A percentile compares a stretch with the other conserved stretches of the same genome.
These are phyloP conservation scores for Acrocyrtus sp. DNA, from an alignment of 2,888 invertebrate genomes.

Conservation along the genomic window DNA sequence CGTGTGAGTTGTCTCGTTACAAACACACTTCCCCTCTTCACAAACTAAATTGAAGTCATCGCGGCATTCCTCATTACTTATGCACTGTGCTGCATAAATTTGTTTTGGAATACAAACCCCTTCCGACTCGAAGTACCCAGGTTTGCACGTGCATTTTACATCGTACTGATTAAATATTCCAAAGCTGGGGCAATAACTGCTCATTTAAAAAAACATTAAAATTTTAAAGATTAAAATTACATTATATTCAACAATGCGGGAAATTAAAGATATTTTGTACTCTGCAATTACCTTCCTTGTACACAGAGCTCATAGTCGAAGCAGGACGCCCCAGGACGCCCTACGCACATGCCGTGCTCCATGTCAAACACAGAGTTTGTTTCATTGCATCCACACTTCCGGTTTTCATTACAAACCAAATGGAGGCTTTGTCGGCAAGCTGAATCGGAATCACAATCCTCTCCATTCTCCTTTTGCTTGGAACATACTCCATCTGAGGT, in stretches of 20 bases:
- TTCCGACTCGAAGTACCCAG: conserved; percentile 14
- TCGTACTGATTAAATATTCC: conserved; percentile 36
- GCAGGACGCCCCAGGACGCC: conserved; percentile 16
- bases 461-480: conserved; percentile 16
- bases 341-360: conserved; percentile 23
- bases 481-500: conserved; percentile 27
- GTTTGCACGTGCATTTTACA: conserved; percentile 27
- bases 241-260: no score
- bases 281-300: no score
- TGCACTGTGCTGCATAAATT: conserved; percentile 2
- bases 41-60: conserved; percentile 30
- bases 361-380: conserved; percentile 17
- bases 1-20: conserved; percentile 20
- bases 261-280: no score
- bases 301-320: conserved; percentile 31
- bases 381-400: conserved; percentile 19
- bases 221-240: no score
- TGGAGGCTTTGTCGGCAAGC: conserved; percentile 26
- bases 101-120: conserved; percentile 11
- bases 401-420: conserved; percentile 18
- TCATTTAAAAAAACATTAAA: no score
- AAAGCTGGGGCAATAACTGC: conserved; percentile 31
- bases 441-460: conserved; percentile 2
- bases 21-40: conserved; percentile 5
- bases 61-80: conserved; percentile 10